Base-by-base conservation (phyloP, 1,140 invertebrate genomes). In the Brachionus koreanus region DNA sequence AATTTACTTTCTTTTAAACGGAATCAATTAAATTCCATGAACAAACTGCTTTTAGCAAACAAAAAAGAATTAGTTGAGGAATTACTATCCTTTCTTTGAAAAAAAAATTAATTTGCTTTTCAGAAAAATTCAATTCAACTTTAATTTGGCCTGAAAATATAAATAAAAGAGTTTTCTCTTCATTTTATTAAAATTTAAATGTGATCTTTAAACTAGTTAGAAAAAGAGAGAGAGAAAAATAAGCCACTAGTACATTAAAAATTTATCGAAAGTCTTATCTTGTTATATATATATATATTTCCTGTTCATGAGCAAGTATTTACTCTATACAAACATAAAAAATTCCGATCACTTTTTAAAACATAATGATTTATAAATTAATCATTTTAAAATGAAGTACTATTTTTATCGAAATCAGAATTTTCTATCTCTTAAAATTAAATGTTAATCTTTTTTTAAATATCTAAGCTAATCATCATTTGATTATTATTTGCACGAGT, bases 1-100 rank as follows among this genome's bases (percentile, higher is more conserved):
- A 57, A 57, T 57, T 57, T 57, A 57, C 49, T 57, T 57, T 57
- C 49, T 57, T 57, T 57, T 23, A 57, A 57, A 57, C n/a, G n/a
- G 49, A 57, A 57, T 57, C 49, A 57, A 57, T 57, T 57, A 57
- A 57, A 57, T 23, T 57, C 43, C 19, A 57, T 23, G 5, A 16
- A 57, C 49, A 57, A 25, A 57, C 5, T 57, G 49, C 49, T 57
- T 57, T 57, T 1, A 23, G 49, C 49, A 57, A 57, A 57, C n/a
- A 19, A n/a, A 9, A 57, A 25, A 5, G 16, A 57, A 57, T 57
- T 57, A 57, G 49, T 7, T 57, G 19, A 57, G 49, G 49, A 57
- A 57, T 19, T 23, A 57, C 49, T 57, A 25, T 57, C 49, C 49
- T 57, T 19, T 16, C 49, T 57, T 2, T 49, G 12, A n/a, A 16